Percentiles rank a stretch among this genome's conserved stretches.
phyloP scores from a whole-genome alignment of 2,113 vertebrate species.

The Pelecanus crispus region DNA sequence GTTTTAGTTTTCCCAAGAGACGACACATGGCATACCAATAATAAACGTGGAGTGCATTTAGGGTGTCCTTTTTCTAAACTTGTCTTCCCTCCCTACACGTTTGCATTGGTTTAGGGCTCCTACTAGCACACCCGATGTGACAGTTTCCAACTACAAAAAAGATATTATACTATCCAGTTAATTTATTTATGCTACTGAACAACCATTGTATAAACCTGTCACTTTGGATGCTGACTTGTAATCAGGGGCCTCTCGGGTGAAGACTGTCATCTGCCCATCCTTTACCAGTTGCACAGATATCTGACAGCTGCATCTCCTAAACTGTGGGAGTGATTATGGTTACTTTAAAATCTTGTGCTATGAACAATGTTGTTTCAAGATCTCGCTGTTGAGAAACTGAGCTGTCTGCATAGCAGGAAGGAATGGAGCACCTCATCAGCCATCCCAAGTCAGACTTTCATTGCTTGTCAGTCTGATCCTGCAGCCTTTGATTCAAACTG shows the following conservation, averaged over 20 bases:
- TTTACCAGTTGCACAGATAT: neutral
- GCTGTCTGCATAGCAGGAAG: neutral
- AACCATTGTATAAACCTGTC: neutral
- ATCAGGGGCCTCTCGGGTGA: neutral
- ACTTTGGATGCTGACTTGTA: neutral
- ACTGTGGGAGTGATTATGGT: too few species aligned
- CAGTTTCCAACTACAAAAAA: neutral
- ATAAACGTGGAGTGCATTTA: neutral
- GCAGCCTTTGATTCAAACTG: neutral
- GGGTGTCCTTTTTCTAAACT: neutral
- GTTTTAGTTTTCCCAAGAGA: neutral
- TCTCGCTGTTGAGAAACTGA: neutral
- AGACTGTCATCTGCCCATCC: neutral
- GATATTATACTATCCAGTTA: neutral
- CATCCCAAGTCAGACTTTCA: neutral
- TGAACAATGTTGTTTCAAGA: neutral
- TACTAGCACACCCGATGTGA: neutral
- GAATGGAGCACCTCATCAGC: neutral
- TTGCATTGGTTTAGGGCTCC: neutral
- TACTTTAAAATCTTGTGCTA: neutral
- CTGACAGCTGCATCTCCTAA: neutral
- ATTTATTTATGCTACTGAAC: neutral
- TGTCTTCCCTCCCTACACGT: neutral
- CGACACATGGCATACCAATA: neutral
- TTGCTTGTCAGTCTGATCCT: neutral